Base-by-base conservation (phyloP, 2,113 vertebrate genomes). In the Eptesicus fuscus region DNA sequence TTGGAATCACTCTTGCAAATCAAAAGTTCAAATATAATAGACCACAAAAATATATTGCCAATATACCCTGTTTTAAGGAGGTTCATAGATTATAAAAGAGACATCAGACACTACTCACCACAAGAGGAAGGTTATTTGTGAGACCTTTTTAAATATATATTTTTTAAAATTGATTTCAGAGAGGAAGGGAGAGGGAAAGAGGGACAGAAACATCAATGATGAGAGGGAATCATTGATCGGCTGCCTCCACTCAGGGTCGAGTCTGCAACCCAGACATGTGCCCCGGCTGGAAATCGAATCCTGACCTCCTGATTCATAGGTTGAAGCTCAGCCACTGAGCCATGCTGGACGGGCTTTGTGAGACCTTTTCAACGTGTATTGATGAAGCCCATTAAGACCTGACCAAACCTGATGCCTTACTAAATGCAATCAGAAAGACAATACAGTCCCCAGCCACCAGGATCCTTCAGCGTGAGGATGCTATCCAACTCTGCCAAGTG, bases 1-100 rank as follows among this genome's bases (percentile, higher is more conserved):
- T 95, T 67, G 83, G 76, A 90, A 82, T 95, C 89, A 90, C 67
- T 40, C 59, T 69, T 96, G 67, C 92, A 96, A 92, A 92, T 91
- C 83, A 93, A 77, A 97, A 37, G 23, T 84, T 96, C 88, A 80
- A 44, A 78, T 92, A 37, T 65, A 93, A 83, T 53, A 85, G 74
- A n/a, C 44, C 87, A 95, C 77, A 94, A 90, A 95, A 95, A 49
- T 91, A 59, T 79, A 84, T 78, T 83, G 35, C 65, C 90, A 70
- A 23, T 93, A 86, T 86, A 49, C 78, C 9, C 37, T 77, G 65
- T 90, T 70, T 18, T 49, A 76, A 84, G 18, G 49, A 89, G 61
- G 16, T 59, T 89, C 63, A 14, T 63, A 67, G 42, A 53, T 94
- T 83, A 76, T 91, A 65, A 89, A 76, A 91, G 47, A 93, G 56